Conservation (phyloP, 2,888 invertebrate species). For the Hedychridium roseum region DNA sequence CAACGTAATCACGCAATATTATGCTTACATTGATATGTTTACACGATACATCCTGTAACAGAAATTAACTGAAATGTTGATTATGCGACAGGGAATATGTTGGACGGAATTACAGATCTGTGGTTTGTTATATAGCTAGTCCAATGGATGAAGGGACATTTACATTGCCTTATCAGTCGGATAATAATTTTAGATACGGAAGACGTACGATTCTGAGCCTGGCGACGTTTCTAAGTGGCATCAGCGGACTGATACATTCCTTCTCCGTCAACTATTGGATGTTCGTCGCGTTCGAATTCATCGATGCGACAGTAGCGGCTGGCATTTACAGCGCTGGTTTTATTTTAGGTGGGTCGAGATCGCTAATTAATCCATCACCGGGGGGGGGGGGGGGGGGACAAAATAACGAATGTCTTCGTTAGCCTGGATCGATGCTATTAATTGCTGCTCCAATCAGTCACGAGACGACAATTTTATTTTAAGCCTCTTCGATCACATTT, state of each 20-base stretch:
- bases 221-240: constrained; percentile 69
- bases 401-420: too few species aligned
- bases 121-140: too few species aligned
- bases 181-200: constrained; percentile 68
- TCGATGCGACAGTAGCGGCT: constrained; percentile 75
- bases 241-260: constrained; percentile 74
- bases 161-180: too few species aligned
- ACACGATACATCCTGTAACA: background rate
- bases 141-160: too few species aligned
- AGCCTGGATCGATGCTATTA: too few species aligned
- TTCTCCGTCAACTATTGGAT: constrained; percentile 75
- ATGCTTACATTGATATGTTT: background rate
- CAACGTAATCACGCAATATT: too few species aligned
- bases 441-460: too few species aligned
- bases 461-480: too few species aligned
- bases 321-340: constrained; percentile 78
- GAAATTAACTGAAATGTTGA: background rate
- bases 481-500: too few species aligned
- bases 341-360: constrained; percentile 71
- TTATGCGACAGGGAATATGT: background rate
- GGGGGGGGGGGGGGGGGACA: too few species aligned
- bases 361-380: too few species aligned
- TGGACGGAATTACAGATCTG: too few species aligned
- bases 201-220: constrained; percentile 70
- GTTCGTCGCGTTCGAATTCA: constrained; percentile 75